Conservation (phyloP, 2,113 vertebrate species). For the Hippopotamus amphibius region DNA sequence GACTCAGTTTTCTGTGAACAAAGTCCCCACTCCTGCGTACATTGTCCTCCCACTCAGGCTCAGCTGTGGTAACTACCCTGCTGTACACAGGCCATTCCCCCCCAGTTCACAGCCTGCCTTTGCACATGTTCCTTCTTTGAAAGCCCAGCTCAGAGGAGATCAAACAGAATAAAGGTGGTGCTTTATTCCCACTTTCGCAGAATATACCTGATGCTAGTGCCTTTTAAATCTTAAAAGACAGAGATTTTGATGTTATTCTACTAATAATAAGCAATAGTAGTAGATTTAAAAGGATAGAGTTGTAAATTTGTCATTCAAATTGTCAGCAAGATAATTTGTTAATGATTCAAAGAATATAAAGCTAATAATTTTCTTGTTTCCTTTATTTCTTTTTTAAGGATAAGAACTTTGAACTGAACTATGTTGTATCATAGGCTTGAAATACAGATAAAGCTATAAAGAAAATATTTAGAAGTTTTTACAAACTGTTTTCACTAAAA, state of each 20-base stretch:
- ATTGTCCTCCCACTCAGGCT: neutral
- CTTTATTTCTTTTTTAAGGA: neutral
- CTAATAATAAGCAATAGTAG: neutral
- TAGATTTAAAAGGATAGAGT: neutral
- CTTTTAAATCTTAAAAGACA: conserved; percentile 13
- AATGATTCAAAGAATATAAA: conserved; percentile 35
- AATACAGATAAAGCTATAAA: neutral
- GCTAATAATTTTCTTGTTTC: neutral
- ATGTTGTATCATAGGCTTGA: neutral
- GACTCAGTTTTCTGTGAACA: neutral
- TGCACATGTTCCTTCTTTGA: neutral
- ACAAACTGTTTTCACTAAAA: neutral
- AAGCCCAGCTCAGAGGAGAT: conserved; percentile 5
- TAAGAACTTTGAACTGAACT: conserved; percentile 31
- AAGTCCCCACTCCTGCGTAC: neutral
- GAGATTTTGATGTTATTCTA: neutral
- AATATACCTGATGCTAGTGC: neutral
- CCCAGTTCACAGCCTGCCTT: neutral
- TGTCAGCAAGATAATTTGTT: conserved; percentile 11
- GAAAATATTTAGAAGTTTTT: neutral
- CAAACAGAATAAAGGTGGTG: neutral
- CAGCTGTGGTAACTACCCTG: neutral
- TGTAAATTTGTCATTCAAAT: neutral
- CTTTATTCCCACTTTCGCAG: neutral
- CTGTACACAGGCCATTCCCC: neutral